A percentile compares a stretch with the other conserved stretches of the same genome.
phyloP scores from a whole-genome alignment of 2,888 invertebrate species.

The Tenthredo distinguenda region DNA sequence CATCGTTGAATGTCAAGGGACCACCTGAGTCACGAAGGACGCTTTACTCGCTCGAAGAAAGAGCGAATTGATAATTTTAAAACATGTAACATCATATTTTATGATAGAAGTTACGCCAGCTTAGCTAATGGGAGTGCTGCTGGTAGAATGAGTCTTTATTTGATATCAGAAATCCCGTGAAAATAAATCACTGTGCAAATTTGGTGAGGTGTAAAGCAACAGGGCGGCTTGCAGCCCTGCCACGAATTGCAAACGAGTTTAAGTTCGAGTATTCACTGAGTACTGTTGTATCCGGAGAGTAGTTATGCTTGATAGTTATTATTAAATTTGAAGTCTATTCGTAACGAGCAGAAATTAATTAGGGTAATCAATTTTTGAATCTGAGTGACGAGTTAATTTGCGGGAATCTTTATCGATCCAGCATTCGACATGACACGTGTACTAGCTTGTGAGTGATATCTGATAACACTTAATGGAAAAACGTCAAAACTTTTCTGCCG shows the following conservation, averaged over 20 bases:
- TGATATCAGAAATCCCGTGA: conserved; percentile 4
- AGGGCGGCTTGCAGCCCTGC: neutral
- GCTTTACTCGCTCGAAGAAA: neutral
- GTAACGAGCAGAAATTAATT: neutral
- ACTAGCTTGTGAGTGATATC: neutral
- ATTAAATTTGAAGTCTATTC: neutral
- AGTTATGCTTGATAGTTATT: neutral
- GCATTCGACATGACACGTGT: neutral
- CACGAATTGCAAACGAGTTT: conserved; percentile 10
- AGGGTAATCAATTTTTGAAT: neutral
- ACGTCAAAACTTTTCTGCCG: conserved; percentile 5
- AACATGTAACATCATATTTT: neutral
- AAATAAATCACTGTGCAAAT: neutral
- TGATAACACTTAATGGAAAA: neutral
- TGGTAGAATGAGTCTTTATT: neutral
- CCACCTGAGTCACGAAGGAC: neutral
- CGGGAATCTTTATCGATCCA: neutral
- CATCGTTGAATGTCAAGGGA: neutral
- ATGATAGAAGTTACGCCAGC: neutral
- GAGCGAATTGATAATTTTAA: neutral
- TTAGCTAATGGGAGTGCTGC: neutral
- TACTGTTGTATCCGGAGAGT: neutral
- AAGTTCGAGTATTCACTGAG: neutral
- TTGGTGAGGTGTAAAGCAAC: neutral
- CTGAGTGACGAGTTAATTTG: neutral